Percentiles rank a stretch among this genome's conserved stretches.
Conservation (phyloP, 2,888 invertebrate genomes). For the Cosmia trapezina region DNA sequence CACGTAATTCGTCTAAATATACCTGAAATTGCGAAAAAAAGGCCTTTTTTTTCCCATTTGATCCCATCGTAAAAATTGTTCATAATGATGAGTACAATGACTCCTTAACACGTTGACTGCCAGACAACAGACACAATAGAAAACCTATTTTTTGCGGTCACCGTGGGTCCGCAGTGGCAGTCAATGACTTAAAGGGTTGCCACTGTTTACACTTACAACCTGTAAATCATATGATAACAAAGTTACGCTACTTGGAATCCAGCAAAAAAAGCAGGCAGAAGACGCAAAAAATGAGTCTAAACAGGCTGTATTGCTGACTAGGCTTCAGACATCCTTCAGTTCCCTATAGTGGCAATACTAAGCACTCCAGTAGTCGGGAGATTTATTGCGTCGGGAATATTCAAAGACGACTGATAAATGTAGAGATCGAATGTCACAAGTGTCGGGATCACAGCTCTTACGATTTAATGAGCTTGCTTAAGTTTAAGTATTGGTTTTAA, state of each 20-base stretch:
- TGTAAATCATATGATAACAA: background rate
- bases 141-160: no score
- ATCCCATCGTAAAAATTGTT: no score
- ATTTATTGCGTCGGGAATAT: slow-evolving; percentile 47
- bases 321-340: slow-evolving; percentile 1
- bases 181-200: no score
- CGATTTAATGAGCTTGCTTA: slow-evolving; percentile 34
- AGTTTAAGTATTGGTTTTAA: slow-evolving; percentile 33
- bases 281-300: background rate
- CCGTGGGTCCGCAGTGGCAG: no score
- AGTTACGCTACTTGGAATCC: background rate
- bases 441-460: slow-evolving; percentile 19
- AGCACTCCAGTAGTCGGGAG: slow-evolving; percentile 1
- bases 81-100: no score
- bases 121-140: no score
- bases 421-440: slow-evolving; percentile 36
- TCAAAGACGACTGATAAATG: slow-evolving; percentile 33
- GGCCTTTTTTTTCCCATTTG: no score
- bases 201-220: no score
- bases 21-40: no score
- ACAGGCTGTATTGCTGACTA: slow-evolving; percentile 1
- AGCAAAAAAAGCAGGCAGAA: background rate
- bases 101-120: no score
- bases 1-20: no score
- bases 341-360: slow-evolving; percentile 21